Percentiles rank a stretch among this genome's conserved stretches.
Evolutionary conservation across 2,113 vertebrate genomes (phyloP).

Genomic region (Sinocyclocheilus maitianheensis): DNA sequence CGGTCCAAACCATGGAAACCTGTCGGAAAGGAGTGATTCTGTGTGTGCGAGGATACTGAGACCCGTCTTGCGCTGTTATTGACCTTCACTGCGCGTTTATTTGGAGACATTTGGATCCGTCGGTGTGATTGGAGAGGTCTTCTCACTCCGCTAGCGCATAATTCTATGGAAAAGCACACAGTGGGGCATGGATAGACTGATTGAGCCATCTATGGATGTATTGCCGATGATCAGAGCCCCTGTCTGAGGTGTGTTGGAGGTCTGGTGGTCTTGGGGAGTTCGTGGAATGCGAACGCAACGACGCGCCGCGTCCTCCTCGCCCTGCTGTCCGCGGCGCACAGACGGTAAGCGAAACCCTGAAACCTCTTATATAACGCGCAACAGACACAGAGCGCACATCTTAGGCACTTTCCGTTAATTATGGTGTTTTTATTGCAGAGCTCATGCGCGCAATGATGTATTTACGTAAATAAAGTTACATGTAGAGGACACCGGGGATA

Average conservation of each 20-base stretch:
- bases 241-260: conserved; percentile 28
- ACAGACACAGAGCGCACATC: background rate
- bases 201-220: conserved; percentile 16
- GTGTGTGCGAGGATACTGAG: background rate
- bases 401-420: background rate
- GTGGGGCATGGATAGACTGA: conserved; percentile 18
- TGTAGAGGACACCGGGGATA: background rate
- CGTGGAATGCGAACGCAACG: conserved; percentile 71
- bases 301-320: conserved; percentile 61
- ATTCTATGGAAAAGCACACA: background rate
- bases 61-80: background rate
- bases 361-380: background rate
- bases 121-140: conserved; percentile 17
- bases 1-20: background rate
- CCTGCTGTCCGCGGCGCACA: conserved; percentile 63
- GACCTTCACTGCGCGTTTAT: background rate
- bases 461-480: background rate
- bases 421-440: background rate
- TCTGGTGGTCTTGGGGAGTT: conserved; percentile 41
- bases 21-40: background rate
- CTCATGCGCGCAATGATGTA: background rate
- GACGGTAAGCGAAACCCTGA: conserved; percentile 64
- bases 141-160: background rate
- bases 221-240: background rate
- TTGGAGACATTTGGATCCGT: conserved; percentile 3